A percentile compares a stretch with the other conserved stretches of the same genome.
phyloP scores from a whole-genome alignment of 2,797 vertebrate genomes.

The Perodicticus potto region DNA sequence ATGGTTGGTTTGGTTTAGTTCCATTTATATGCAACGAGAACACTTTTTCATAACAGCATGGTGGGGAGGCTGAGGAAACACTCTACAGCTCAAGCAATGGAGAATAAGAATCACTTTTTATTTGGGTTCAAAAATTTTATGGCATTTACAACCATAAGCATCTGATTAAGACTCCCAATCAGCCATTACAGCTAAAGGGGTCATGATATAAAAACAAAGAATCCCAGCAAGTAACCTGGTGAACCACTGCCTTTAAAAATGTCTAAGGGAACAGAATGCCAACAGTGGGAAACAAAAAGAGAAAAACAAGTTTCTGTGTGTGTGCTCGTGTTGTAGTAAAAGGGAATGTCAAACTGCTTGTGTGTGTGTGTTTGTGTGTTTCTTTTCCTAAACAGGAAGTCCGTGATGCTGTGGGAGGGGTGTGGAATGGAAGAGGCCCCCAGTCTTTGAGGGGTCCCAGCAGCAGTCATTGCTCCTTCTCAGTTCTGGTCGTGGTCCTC shows the following conservation, averaged over 20 bases:
- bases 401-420: neutral
- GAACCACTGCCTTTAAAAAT: slow-evolving; percentile 33
- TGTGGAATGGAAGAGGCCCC: neutral
- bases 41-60: slow-evolving; percentile 37
- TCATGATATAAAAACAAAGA: slow-evolving; percentile 45
- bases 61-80: slow-evolving; percentile 21
- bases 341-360: neutral
- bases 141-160: neutral
- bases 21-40: slow-evolving; percentile 55
- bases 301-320: neutral
- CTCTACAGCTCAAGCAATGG: neutral
- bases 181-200: neutral
- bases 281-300: slow-evolving; percentile 43
- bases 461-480: neutral
- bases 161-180: neutral
- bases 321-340: neutral
- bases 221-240: neutral
- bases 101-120: slow-evolving; percentile 2
- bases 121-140: neutral
- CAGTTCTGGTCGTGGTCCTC: neutral
- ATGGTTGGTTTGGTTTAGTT: slow-evolving; percentile 77
- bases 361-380: neutral
- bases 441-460: neutral
- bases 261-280: neutral
- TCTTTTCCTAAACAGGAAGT: slow-evolving; percentile 52